These are phyloP conservation scores for Lobophora halterata DNA, from an alignment of 2,888 invertebrate species.

Conservation along the genomic window DNA sequence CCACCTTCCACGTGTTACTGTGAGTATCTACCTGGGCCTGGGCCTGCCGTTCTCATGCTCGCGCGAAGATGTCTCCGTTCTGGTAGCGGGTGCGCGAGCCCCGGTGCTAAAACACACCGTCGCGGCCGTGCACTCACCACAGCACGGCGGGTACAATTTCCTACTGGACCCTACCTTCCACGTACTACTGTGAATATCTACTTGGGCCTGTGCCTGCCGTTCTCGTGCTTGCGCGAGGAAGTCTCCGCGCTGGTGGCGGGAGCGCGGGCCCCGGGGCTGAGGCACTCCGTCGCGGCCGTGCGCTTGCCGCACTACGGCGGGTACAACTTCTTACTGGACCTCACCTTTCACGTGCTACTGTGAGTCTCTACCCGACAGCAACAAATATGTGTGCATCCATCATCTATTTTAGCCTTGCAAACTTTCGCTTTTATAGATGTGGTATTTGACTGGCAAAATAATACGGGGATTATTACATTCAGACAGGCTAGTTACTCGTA, in stretches of 20 bases:
- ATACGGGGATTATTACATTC: too few relatives aligned
- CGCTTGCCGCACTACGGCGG: constrained; percentile 84
- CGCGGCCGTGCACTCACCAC: constrained; percentile 85
- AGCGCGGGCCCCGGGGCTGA: constrained; percentile 74
- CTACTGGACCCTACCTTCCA: constrained; percentile 86
- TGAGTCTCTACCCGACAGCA: constrained; percentile 84
- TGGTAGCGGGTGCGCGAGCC: constrained; percentile 79
- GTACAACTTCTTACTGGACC: constrained; percentile 84
- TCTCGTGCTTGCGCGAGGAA: constrained; percentile 83
- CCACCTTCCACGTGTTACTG: constrained; percentile 86
- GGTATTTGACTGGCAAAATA: too few relatives aligned
- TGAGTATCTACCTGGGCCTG: constrained; percentile 85
- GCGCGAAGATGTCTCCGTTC: constrained; percentile 80
- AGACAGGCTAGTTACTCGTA: too few relatives aligned
- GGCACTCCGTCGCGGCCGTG: constrained; percentile 82
- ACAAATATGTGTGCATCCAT: too few relatives aligned
- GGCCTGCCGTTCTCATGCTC: constrained; percentile 87
- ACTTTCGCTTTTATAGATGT: too few relatives aligned
- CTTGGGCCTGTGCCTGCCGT: constrained; percentile 88
- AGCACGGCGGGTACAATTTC: constrained; percentile 83
- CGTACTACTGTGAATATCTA: constrained; percentile 84
- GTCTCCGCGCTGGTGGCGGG: constrained; percentile 80
- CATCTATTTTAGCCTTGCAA: too few relatives aligned
- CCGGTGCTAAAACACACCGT: constrained; percentile 79
- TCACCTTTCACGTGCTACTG: constrained; percentile 86